Conservation (phyloP, 2,888 invertebrate genomes). For the Serripes groenlandicus region DNA sequence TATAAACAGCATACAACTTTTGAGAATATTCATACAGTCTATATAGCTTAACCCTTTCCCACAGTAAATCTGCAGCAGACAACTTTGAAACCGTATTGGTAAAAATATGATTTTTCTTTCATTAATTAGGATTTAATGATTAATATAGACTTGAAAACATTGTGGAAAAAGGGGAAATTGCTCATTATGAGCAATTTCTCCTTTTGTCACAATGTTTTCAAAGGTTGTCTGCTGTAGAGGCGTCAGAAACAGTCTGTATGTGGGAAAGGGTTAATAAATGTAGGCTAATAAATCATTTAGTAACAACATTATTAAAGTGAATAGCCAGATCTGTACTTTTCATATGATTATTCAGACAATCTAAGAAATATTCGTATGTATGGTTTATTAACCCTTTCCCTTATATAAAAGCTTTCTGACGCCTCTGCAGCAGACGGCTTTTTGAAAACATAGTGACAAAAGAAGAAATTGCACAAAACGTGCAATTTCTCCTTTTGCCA, state of each 20-base stretch:
- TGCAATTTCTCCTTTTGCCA: too few species aligned
- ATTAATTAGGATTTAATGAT: too few species aligned
- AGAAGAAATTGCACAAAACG: too few species aligned
- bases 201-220: not conserved
- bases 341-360: not conserved
- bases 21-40: too few species aligned
- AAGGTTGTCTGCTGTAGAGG: not conserved
- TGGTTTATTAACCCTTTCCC: not conserved
- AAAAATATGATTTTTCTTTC: not conserved
- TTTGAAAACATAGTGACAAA: not conserved
- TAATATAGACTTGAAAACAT: not conserved
- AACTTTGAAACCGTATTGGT: too few species aligned
- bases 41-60: too few species aligned
- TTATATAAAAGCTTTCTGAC: not conserved
- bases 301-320: too few species aligned
- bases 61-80: too few species aligned
- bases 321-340: too few species aligned
- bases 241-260: not conserved
- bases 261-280: not conserved
- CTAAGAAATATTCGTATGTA: not conserved
- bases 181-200: not conserved
- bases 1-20: too few species aligned
- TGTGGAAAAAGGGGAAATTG: slow-evolving; percentile 5
- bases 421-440: not conserved
- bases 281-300: too few species aligned